Conservation (phyloP, 2,888 invertebrate genomes). For the Allolobophora icterica region DNA sequence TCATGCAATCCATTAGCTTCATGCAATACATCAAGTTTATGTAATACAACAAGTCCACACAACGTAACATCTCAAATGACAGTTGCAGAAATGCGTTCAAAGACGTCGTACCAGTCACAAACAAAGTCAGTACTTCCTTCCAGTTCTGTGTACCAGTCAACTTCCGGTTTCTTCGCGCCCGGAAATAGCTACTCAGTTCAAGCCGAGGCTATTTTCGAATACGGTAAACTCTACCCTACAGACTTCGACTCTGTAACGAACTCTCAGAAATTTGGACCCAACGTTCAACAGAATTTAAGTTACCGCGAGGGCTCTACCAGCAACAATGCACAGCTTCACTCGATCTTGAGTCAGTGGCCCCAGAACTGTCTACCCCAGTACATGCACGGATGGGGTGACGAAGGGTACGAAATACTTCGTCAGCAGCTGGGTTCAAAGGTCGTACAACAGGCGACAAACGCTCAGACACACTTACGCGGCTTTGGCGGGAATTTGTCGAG, state of each 20-base stretch:
- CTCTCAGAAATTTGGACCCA: background rate
- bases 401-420: too few relatives aligned
- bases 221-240: background rate
- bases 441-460: background rate
- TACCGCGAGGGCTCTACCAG: background rate
- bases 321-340: background rate
- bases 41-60: too few relatives aligned
- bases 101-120: background rate
- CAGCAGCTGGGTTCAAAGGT: background rate
- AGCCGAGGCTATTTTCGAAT: background rate
- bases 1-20: too few relatives aligned
- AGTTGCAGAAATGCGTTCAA: background rate
- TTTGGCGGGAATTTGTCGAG: background rate
- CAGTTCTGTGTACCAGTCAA: background rate
- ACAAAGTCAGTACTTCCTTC: background rate
- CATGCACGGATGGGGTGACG: background rate
- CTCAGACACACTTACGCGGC: background rate
- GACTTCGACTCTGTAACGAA: background rate
- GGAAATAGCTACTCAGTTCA: background rate
- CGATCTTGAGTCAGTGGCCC: background rate
- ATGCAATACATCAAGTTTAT: too few relatives aligned
- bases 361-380: background rate
- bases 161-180: constrained; percentile 1
- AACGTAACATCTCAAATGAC: background rate
- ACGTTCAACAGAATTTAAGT: background rate